A percentile compares a stretch with the other conserved stretches of the same genome.
Conservation (phyloP, 2,113 vertebrate genomes). For the Furnarius figulus region DNA sequence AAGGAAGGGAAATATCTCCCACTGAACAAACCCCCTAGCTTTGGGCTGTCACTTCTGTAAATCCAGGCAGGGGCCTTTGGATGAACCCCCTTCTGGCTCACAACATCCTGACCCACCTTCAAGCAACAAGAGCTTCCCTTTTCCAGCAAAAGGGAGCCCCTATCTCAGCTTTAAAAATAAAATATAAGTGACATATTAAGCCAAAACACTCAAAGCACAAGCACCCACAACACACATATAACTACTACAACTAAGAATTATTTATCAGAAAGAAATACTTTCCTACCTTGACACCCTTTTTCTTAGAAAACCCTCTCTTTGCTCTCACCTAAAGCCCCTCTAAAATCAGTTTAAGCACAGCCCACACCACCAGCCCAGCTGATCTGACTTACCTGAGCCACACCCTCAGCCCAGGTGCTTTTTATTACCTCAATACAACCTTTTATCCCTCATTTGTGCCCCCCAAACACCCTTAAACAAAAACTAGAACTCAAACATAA, state of each 20-base stretch:
- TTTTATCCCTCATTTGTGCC: too few relatives aligned
- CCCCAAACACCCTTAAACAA: fast-evolving
- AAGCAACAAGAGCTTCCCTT: too few relatives aligned
- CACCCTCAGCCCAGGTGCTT: fast-evolving
- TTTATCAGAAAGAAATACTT: not conserved
- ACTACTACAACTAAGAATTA: not conserved
- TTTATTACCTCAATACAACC: fast-evolving
- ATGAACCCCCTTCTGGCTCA: too few relatives aligned
- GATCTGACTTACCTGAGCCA: too few relatives aligned
- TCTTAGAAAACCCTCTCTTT: not conserved
- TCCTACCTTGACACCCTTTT: not conserved
- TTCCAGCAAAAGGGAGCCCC: too few relatives aligned
- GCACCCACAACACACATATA: too few relatives aligned
- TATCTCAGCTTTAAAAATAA: too few relatives aligned
- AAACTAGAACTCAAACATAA: fast-evolving
- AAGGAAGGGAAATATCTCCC: not conserved
- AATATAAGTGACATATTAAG: too few relatives aligned
- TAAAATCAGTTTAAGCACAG: not conserved
- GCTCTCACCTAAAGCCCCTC: not conserved
- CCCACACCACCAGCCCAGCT: too few relatives aligned
- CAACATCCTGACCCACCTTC: too few relatives aligned
- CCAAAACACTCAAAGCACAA: too few relatives aligned
- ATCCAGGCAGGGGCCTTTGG: too few relatives aligned
- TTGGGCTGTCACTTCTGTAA: not conserved
- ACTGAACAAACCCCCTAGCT: not conserved